Evolutionary conservation across 1,140 invertebrate genomes (phyloP), one percentile per base, ranked within the genome.

Genomic region (Aphelenchoides fujianensis): DNA sequence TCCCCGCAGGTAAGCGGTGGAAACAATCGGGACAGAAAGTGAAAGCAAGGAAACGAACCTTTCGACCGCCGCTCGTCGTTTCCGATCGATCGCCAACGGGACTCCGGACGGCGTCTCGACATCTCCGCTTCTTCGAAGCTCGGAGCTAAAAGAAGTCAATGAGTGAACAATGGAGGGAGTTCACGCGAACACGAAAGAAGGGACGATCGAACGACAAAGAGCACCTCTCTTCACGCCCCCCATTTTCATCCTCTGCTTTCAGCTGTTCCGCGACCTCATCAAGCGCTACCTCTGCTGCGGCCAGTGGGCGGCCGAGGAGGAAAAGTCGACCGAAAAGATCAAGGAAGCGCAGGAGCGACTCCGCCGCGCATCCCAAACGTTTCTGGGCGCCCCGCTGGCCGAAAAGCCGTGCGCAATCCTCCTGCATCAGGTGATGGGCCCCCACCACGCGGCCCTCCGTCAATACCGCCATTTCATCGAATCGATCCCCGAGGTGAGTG

Each of bases 1-100:
- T 71, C 73, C 9, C 77, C 77, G 28, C 78, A 79, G 68, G 78
- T 76, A 57, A n/a, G n/a, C n/a, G n/a, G n/a, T n/a, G n/a, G n/a
- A n/a, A n/a, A n/a, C n/a, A n/a, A n/a, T n/a, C n/a, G n/a, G n/a
- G n/a, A n/a, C n/a, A n/a, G n/a, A n/a, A n/a, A n/a, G n/a, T n/a
- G n/a, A n/a, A n/a, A n/a, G n/a, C n/a, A n/a, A n/a, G n/a, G n/a
- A n/a, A n/a, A n/a, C n/a, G n/a, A n/a, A n/a, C n/a, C n/a, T n/a
- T n/a, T n/a, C n/a, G n/a, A n/a, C n/a, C n/a, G n/a, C n/a, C n/a
- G n/a, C n/a, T n/a, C n/a, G n/a, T n/a, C n/a, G n/a, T n/a, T n/a
- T n/a, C n/a, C n/a, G n/a, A n/a, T n/a, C n/a, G n/a, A n/a, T n/a
- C n/a, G n/a, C n/a, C n/a, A n/a, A n/a, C n/a, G n/a, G n/a, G n/a